A percentile compares a stretch with the other conserved stretches of the same genome.
Evolutionary conservation across 2,888 invertebrate genomes (phyloP).

Genomic region (Pachliopta kotzebuea): DNA sequence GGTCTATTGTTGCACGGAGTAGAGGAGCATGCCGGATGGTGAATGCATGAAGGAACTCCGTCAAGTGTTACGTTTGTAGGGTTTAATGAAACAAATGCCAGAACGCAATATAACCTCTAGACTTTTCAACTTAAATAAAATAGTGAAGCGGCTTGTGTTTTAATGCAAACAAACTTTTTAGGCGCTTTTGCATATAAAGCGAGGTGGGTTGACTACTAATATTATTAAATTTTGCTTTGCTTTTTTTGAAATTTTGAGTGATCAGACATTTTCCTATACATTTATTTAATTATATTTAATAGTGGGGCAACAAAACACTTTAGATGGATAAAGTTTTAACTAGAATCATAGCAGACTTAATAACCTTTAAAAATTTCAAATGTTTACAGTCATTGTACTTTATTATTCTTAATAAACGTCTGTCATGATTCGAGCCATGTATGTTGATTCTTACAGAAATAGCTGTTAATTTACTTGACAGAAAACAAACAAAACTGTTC

Average conservation of each 20-base stretch:
- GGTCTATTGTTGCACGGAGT: slow-evolving; percentile 42
- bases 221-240: slow-evolving; percentile 77
- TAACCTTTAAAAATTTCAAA: slow-evolving; percentile 3
- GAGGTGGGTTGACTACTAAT: slow-evolving; percentile 80
- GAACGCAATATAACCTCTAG: slow-evolving; percentile 80
- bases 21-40: slow-evolving; percentile 62
- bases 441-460: slow-evolving; percentile 49
- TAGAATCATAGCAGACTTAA: slow-evolving; percentile 26
- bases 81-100: slow-evolving; percentile 72
- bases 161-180: slow-evolving; percentile 81
- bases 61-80: slow-evolving; percentile 51
- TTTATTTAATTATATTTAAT: slow-evolving; percentile 39
- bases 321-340: slow-evolving; percentile 20
- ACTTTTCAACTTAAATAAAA: slow-evolving; percentile 77
- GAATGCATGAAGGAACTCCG: slow-evolving; percentile 56
- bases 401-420: slow-evolving; percentile 39
- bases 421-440: slow-evolving; percentile 68
- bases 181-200: slow-evolving; percentile 81
- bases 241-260: slow-evolving; percentile 59
- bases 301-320: slow-evolving; percentile 18
- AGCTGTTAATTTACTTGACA: slow-evolving; percentile 49
- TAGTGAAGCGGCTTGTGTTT: slow-evolving; percentile 81
- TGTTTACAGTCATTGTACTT: slow-evolving; percentile 22
- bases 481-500: slow-evolving; percentile 77
- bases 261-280: slow-evolving; percentile 37